phyloP scores from a whole-genome alignment of 2,888 invertebrate genomes.

The Anorthoa munda region DNA sequence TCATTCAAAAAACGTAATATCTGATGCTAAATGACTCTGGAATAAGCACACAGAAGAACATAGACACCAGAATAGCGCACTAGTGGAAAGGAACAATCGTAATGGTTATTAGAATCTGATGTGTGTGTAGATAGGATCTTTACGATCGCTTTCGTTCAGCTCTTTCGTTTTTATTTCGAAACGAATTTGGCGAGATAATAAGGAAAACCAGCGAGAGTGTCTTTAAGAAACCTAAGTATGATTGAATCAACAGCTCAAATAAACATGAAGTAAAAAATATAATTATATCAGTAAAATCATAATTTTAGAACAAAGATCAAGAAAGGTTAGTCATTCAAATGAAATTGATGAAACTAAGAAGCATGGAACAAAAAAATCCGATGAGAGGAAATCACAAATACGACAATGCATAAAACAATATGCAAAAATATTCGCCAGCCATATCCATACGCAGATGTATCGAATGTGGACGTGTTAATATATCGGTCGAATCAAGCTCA shows the following conservation, averaged over 20 bases:
- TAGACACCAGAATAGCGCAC: neutral
- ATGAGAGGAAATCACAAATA: neutral
- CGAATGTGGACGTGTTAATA: conserved; percentile 86
- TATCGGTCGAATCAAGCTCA: conserved; percentile 85
- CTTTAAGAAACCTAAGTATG: conserved; percentile 15
- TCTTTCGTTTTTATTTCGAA: conserved; percentile 38
- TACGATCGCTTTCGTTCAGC: conserved; percentile 28
- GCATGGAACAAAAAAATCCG: conserved; percentile 8
- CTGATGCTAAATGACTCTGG: conserved; percentile 10
- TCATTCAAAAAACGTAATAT: too few relatives aligned
- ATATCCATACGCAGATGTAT: conserved; percentile 75
- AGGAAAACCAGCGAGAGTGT: conserved; percentile 9
- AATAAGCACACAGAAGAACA: neutral
- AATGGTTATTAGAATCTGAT: conserved; percentile 48
- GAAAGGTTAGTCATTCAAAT: neutral
- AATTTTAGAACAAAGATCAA: too few relatives aligned
- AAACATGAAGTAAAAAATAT: neutral
- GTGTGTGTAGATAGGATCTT: conserved; percentile 41
- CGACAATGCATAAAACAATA: conserved; percentile 4
- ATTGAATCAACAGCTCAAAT: conserved; percentile 1
- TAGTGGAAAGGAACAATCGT: conserved; percentile 22
- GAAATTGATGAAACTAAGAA: conserved; percentile 3
- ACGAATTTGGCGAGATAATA: conserved; percentile 44
- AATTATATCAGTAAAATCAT: too few relatives aligned
- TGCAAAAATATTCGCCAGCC: conserved; percentile 45